These are phyloP conservation scores for Carettochelys insculpta DNA, from an alignment of 2,113 vertebrate species.

Conservation along the genomic window DNA sequence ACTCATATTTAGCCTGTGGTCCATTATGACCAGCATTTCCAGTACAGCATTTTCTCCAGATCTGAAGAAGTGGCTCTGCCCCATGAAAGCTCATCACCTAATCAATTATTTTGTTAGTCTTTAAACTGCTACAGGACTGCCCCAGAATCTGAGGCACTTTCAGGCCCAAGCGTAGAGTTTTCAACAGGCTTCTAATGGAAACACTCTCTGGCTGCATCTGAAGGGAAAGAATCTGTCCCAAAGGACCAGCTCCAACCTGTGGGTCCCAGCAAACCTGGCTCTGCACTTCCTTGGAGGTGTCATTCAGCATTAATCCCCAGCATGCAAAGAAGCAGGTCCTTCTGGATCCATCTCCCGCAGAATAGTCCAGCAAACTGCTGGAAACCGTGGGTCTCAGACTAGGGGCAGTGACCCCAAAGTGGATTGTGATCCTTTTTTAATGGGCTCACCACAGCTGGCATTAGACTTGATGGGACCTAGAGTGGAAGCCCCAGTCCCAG, in stretches of 20 bases:
- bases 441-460: too few species aligned
- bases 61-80: too few species aligned
- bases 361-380: constrained; percentile 16
- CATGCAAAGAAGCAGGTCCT: background rate
- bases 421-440: too few species aligned
- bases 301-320: background rate
- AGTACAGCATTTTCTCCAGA: too few species aligned
- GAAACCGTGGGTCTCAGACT: background rate
- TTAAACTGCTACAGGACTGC: too few species aligned
- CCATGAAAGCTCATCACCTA: too few species aligned
- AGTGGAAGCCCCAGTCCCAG: too few species aligned
- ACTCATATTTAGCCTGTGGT: too few species aligned
- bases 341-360: background rate
- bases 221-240: constrained; percentile 21
- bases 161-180: background rate
- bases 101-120: too few species aligned
- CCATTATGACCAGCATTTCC: too few species aligned
- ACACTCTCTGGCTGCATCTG: background rate
- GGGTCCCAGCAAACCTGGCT: background rate
- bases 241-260: background rate
- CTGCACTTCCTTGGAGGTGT: background rate
- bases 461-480: too few species aligned
- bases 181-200: constrained; percentile 19
- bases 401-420: too few species aligned
- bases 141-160: background rate